Base-by-base conservation (phyloP, 2,888 invertebrate genomes). In the Heliconius ismenius region DNA sequence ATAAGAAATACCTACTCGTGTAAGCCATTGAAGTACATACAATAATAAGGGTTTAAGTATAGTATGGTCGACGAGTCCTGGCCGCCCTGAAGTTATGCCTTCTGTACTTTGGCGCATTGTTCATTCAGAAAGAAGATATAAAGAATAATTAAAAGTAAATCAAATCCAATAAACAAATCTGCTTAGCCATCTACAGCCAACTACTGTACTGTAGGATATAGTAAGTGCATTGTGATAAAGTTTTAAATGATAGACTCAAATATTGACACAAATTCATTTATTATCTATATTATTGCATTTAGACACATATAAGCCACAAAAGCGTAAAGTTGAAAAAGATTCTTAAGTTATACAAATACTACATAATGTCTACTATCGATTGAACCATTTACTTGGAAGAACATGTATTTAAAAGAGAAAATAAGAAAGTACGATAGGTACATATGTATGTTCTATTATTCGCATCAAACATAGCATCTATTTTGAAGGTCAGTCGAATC, bases 401-500 rank as follows among this genome's bases (percentile, higher is more conserved):
- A 60, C n/a, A 24, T 77, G 64, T 28, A 58, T 39, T 64, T 28
- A 32, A 32, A 54, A 64, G 26, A 73, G 62, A 62, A 75, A 65
- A 49, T 60, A 72, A 36, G 36, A 21, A 65, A 65, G 49, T n/a
- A 39, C 28, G 24, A 60, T 39, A 65, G 32, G 15, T 58, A n/a
- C 36, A 15, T 6, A 58, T 21, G 70, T 65, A 58, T 15, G 70
- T 65, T 11, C 36, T 28, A 72, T 32, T 54, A 54, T 21, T 70
- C n/a, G 58, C 69, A 6, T 68, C 26, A 21, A 43, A 68, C 68
- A 49, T 15, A 72, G 70, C 75, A 58, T 63, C 79, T 74, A 79
- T 28, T 65, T 21, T 62, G 78, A 79, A 78, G 79, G 74, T 79
- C 79, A 79, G 79, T 79, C 79, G 67, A 72, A 74, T 78, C 28